Base-by-base conservation (phyloP, 1,140 invertebrate species). In the Gryon sp. region DNA sequence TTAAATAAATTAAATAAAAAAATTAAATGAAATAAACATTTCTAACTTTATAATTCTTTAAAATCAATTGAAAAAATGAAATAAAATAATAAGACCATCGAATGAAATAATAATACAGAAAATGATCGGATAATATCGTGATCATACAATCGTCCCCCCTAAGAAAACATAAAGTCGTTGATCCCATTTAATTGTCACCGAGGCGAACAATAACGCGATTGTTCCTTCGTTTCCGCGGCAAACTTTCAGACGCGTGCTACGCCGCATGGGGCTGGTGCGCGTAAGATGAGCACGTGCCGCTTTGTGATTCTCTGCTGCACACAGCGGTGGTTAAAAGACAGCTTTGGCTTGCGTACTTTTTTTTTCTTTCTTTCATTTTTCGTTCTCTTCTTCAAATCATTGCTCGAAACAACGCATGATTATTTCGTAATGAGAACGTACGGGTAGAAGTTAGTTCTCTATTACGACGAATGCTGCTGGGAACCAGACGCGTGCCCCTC, bases 201-300 rank as follows among this genome's bases (percentile, higher is more conserved):
- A 55, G 32, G 41, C 80, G 81, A 79, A 84, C 83, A 84, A 85
- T 84, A 78, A 80, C 80, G 76, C 63, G 48, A 78, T 70, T 75
- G 72, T 68, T 65, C 68, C 26, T 46, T 80, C 76, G 66, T 78
- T 78, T 82, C 78, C 57, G 52, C 50, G 72, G 59, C 76, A 81
- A 81, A 82, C 80, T 81, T 80, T 79, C 72, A 41, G 83, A 77
- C 84, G 83, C 80, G 85, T 85, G 84, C 80, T 74, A 65, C 77
- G 53, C 79, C 50, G 79, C 82, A 84, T 84, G 85, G 82, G 80
- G 83, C 76, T 81, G 46, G 41, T 82, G 69, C 38, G 62, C 50
- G 70, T 41, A 55, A 53, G 45, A 76, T 4, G 48, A 82, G 20
- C 85, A 85, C 85, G 85, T 86, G 85, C 68, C 83, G 79, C 72